Evolutionary conservation across 2,888 invertebrate species (phyloP).

Genomic region (Ophraella communa): DNA sequence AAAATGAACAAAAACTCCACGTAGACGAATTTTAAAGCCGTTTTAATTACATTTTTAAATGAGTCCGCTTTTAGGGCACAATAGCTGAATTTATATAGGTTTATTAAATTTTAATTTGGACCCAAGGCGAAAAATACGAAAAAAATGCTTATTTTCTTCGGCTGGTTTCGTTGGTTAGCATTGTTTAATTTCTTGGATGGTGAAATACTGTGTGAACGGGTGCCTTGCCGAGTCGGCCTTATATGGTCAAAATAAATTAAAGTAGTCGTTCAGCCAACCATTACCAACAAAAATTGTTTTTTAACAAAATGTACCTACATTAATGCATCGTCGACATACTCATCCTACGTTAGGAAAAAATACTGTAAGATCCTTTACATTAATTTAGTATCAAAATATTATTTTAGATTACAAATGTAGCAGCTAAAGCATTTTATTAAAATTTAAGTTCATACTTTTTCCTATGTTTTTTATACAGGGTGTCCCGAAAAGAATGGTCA

Average conservation of each 20-base stretch:
- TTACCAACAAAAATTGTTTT: no score
- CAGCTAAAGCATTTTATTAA: no score
- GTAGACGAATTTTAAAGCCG: constrained; percentile 47
- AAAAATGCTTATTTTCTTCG: constrained; percentile 40
- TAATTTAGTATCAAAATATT: no score
- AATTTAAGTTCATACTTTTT: no score
- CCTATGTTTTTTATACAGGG: no score
- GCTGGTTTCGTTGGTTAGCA: constrained; percentile 32
- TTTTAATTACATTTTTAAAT: constrained; percentile 59
- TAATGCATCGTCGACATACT: no score
- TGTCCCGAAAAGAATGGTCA: no score
- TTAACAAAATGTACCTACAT: no score
- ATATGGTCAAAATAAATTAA: constrained; percentile 38
- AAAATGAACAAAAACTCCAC: constrained; percentile 54
- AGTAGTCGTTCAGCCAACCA: constrained; percentile 19
- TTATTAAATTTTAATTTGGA: constrained; percentile 60
- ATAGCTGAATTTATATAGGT: constrained; percentile 60
- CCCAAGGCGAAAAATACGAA: constrained; percentile 43
- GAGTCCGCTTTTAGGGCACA: constrained; percentile 52
- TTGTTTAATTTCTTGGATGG: constrained; percentile 42
- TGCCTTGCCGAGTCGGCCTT: constrained; percentile 14
- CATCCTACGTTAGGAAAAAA: no score
- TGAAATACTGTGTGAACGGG: constrained; percentile 40
- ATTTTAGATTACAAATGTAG: no score
- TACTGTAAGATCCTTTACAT: no score